These are phyloP conservation scores for Ptychoptera albimana DNA, from an alignment of 2,888 invertebrate genomes.

Conservation along the genomic window DNA sequence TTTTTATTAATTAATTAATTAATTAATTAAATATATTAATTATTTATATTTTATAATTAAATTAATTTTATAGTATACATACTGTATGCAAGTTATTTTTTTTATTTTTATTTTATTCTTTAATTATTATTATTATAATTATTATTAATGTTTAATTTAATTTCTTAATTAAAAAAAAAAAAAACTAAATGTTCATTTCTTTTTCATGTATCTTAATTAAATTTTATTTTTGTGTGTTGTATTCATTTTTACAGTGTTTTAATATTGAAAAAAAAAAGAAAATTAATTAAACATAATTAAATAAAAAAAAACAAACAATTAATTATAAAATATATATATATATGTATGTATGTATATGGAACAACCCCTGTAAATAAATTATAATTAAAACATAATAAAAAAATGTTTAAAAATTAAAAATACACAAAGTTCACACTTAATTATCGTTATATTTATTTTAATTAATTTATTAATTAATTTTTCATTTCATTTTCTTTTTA, in stretches of 20 bases:
- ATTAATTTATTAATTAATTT: neutral
- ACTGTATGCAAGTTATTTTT: constrained; percentile 12
- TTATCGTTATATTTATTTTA: neutral
- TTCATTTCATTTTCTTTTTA: constrained; percentile 10
- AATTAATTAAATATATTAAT: constrained; percentile 11
- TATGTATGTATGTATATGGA: neutral
- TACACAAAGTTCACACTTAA: neutral
- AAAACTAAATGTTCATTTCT: too few relatives aligned
- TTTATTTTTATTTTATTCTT: constrained; percentile 8
- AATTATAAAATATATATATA: too few relatives aligned
- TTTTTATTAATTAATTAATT: constrained; percentile 10
- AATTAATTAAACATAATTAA: too few relatives aligned
- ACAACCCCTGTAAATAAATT: constrained; percentile 10
- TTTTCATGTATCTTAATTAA: constrained; percentile 8
- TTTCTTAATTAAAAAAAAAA: too few relatives aligned
- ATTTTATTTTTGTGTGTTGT: constrained; percentile 6
- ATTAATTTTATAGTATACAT: constrained; percentile 13
- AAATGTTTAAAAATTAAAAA: too few relatives aligned
- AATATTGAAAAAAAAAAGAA: too few relatives aligned
- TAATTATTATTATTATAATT: constrained; percentile 2
- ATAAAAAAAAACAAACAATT: too few relatives aligned
- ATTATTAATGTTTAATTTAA: constrained; percentile 9
- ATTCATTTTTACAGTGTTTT: too few relatives aligned
- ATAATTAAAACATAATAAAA: too few relatives aligned
- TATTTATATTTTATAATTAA: constrained; percentile 10